These are phyloP conservation scores for Lordiphosa andalusiaca DNA, from an alignment of 2,888 invertebrate species.

Conservation along the genomic window DNA sequence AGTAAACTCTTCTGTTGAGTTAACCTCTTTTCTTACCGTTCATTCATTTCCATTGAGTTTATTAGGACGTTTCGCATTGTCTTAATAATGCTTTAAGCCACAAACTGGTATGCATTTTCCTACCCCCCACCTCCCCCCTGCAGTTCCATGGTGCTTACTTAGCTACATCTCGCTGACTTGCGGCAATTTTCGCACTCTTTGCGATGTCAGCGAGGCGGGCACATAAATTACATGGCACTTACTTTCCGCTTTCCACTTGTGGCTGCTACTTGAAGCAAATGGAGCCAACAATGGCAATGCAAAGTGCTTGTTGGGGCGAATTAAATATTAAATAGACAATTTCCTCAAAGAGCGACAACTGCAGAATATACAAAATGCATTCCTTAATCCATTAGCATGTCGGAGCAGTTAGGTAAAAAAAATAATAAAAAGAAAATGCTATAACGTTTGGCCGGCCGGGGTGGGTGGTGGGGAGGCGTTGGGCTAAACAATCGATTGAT, in stretches of 20 bases:
- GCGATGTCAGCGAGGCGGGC: slow-evolving; percentile 32
- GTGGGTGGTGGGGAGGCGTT: slow-evolving; percentile 7
- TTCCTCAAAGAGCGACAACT: slow-evolving; percentile 8
- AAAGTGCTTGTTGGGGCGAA: slow-evolving; percentile 17
- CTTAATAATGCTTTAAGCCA: too few relatives aligned
- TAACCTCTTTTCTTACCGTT: too few relatives aligned
- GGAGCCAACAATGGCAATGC: slow-evolving; percentile 15
- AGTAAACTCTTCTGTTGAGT: too few relatives aligned
- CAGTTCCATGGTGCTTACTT: too few relatives aligned
- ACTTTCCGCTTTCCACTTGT: slow-evolving; percentile 46
- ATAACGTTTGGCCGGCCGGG: neutral
- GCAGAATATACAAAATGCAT: slow-evolving; percentile 50
- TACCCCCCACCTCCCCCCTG: too few relatives aligned
- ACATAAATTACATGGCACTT: slow-evolving; percentile 68
- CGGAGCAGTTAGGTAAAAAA: neutral
- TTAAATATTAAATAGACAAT: slow-evolving; percentile 55
- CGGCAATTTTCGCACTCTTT: slow-evolving; percentile 54
- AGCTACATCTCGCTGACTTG: slow-evolving; percentile 20
- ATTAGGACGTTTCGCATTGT: too few relatives aligned
- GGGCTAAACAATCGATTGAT: slow-evolving; percentile 61
- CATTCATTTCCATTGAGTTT: too few relatives aligned
- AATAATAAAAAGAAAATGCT: slow-evolving; percentile 15
- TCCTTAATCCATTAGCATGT: slow-evolving; percentile 55
- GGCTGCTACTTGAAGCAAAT: slow-evolving; percentile 41
- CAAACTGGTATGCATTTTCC: too few relatives aligned